Conservation (phyloP, 2,888 invertebrate species). For the Drosophila anceps region DNA sequence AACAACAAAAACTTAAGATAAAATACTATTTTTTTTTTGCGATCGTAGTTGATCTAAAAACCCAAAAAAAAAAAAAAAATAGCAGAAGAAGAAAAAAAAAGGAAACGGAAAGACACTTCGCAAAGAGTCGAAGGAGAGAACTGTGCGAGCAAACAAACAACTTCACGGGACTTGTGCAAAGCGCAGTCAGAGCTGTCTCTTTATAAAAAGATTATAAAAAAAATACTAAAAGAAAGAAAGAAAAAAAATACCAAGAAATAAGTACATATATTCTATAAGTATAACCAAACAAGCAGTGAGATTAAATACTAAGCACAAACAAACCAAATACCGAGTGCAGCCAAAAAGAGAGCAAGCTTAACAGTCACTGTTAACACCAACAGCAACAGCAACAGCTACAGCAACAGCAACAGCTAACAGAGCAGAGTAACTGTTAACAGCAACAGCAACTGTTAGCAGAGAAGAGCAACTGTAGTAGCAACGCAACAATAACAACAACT, state of each 20-base stretch:
- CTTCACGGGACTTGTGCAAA: slow-evolving; percentile 84
- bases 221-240: slow-evolving; percentile 36
- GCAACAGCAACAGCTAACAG: slow-evolving; percentile 24
- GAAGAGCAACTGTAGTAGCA: slow-evolving; percentile 14
- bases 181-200: slow-evolving; percentile 83
- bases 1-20: slow-evolving; percentile 28
- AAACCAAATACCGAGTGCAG: slow-evolving; percentile 16
- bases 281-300: slow-evolving; percentile 80
- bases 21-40: slow-evolving; percentile 72
- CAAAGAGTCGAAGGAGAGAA: slow-evolving; percentile 30
- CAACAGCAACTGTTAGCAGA: slow-evolving; percentile 23
- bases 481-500: slow-evolving; percentile 39
- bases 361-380: slow-evolving; percentile 25
- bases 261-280: slow-evolving; percentile 60
- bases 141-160: slow-evolving; percentile 50
- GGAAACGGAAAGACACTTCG: slow-evolving; percentile 15
- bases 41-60: slow-evolving; percentile 83
- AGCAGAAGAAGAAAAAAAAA: slow-evolving; percentile 14
- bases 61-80: slow-evolving; percentile 54
- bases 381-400: slow-evolving; percentile 28
- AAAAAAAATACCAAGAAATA: slow-evolving; percentile 55
- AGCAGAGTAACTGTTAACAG: slow-evolving; percentile 7
- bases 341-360: background rate
- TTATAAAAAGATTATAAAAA: slow-evolving; percentile 18
- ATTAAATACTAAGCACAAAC: slow-evolving; percentile 76